Evolutionary conservation across 2,888 invertebrate species (phyloP).

Genomic region (Odontothrips loti): DNA sequence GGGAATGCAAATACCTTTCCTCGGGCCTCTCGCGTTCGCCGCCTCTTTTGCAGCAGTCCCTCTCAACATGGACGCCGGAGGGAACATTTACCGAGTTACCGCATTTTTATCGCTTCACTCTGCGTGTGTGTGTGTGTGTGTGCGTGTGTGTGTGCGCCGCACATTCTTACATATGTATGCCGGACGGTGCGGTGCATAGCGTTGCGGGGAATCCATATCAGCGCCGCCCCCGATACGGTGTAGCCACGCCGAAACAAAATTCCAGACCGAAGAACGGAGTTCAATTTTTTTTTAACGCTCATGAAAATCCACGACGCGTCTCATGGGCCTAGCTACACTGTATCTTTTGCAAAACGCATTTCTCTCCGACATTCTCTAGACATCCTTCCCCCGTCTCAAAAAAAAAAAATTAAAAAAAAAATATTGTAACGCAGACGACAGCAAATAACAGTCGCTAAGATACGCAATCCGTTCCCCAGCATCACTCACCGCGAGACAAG

Average conservation of each 20-base stretch:
- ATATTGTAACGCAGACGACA: background rate
- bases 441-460: too few species aligned
- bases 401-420: background rate
- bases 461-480: too few species aligned
- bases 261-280: too few species aligned
- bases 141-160: background rate
- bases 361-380: too few species aligned
- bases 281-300: too few species aligned
- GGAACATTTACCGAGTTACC: constrained; percentile 1
- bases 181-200: background rate
- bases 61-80: background rate
- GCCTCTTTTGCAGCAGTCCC: background rate
- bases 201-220: background rate
- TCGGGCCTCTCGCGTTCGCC: background rate
- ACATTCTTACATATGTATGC: constrained; percentile 26
- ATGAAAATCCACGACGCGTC: too few species aligned
- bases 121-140: background rate
- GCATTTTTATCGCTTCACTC: constrained; percentile 10
- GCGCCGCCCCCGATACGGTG: background rate
- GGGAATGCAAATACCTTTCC: constrained; percentile 22
- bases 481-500: too few species aligned
- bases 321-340: too few species aligned
- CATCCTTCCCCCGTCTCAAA: too few species aligned
- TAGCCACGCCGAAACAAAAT: too few species aligned
- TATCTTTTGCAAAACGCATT: too few species aligned